These are phyloP conservation scores for Taenioides sp. DNA, from an alignment of 2,797 vertebrate species.

Conservation along the genomic window DNA sequence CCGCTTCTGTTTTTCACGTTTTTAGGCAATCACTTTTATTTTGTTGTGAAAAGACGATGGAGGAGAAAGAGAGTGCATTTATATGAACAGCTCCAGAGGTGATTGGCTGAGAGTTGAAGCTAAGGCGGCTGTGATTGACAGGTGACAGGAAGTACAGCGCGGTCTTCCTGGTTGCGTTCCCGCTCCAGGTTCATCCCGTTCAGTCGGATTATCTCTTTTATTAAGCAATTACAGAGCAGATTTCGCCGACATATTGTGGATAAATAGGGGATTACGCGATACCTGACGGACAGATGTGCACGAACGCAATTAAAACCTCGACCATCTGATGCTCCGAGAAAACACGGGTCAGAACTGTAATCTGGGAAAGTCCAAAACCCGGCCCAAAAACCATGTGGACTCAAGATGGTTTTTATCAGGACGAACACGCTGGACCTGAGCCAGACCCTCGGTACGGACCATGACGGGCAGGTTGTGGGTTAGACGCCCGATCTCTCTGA, in stretches of 20 bases:
- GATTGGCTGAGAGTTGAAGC: too few species aligned
- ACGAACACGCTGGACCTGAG: constrained; percentile 50
- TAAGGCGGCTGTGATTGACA: too few species aligned
- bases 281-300: constrained; percentile 78
- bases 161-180: neutral
- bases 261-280: constrained; percentile 75
- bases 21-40: too few species aligned
- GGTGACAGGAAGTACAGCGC: neutral
- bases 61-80: neutral
- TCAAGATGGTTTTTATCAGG: constrained; percentile 63
- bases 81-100: too few species aligned
- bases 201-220: constrained; percentile 76
- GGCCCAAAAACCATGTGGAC: constrained; percentile 45
- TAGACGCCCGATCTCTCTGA: constrained; percentile 1
- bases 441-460: constrained; percentile 59
- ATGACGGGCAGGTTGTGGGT: constrained; percentile 36
- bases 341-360: constrained; percentile 51
- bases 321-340: constrained; percentile 61
- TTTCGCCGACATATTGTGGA: constrained; percentile 79
- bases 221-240: constrained; percentile 78
- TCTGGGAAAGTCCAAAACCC: constrained; percentile 47
- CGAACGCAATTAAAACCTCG: constrained; percentile 70
- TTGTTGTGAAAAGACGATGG: too few species aligned
- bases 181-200: neutral
- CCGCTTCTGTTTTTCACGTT: too few species aligned